Evolutionary conservation across 2,113 vertebrate species (phyloP), one percentile per base, ranked within the genome.

Genomic region (Rhineura floridana): DNA sequence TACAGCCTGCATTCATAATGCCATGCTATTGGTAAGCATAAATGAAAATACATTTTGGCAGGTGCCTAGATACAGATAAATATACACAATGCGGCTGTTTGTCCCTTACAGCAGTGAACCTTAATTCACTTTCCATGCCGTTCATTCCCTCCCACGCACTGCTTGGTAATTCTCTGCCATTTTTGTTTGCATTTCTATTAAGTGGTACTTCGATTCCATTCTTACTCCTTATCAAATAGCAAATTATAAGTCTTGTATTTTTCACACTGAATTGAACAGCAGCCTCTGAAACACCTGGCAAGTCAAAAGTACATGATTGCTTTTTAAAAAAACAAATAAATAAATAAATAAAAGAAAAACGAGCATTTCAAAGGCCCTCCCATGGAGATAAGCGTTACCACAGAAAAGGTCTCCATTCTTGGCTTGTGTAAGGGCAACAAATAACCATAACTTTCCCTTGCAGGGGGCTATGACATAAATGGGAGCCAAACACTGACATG

Each of bases 161-260:
- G 65, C 83, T 76, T 67, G 88, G 85, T 76, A 86, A 86, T 89
- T 76, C 70, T 19, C 44, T 81, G 30, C 67, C 78, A 76, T 83
- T 88, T 59, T 89, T 73, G 52, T 85, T 85, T 81, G 83, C 55
- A 44, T 86, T 85, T 86, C 83, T n/a, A 86, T 86, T 69, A 86
- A 89, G 84, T 36, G 59, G 44, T 76, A 46, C 78, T 67, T 76
- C 13, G 7, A 81, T 72, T 86, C 78, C 55, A 65, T 75, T 44
- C 70, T 76, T 67, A 44, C 70, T 65, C 88, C 48, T 55, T n/a
- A 70, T 75, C 63, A 89, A 81, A 85, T 13, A 75, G 83, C 52
- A 75, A 33, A 44, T 82, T 89, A 75, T 39, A 65, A 81, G 55
- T 4, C 30, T 25, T 85, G 77, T 65, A 30, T 86, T 75, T 75